These are phyloP conservation scores for Calycopis cecrops DNA, from an alignment of 1,140 invertebrate genomes.

Conservation along the genomic window DNA sequence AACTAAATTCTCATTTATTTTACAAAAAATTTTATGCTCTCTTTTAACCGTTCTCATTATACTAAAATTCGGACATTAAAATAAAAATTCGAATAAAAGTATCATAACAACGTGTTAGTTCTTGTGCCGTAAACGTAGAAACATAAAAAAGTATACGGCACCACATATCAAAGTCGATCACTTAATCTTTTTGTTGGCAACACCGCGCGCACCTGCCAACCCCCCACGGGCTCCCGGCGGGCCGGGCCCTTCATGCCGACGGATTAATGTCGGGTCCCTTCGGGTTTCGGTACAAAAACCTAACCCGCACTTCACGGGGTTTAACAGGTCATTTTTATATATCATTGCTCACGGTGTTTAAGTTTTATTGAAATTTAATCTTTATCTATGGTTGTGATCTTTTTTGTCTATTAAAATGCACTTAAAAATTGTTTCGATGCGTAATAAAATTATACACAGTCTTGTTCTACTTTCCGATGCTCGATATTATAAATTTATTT, in stretches of 20 bases:
- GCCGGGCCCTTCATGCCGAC: conserved; percentile 39
- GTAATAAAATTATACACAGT: too few species aligned
- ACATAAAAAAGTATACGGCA: conserved; percentile 23
- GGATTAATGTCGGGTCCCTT: conserved; percentile 55
- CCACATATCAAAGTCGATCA: conserved; percentile 22
- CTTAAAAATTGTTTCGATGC: too few species aligned
- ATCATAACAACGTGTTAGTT: too few species aligned
- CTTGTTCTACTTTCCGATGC: too few species aligned
- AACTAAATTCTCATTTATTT: too few species aligned
- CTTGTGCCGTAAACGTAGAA: not conserved
- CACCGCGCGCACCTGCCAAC: conserved; percentile 51
- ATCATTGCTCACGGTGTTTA: not conserved
- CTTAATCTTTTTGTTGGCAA: conserved; percentile 35
- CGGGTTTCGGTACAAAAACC: conserved; percentile 33
- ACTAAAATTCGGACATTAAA: too few species aligned
- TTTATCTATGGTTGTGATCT: not conserved
- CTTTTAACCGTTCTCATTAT: too few species aligned
- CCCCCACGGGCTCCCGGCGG: conserved; percentile 41
- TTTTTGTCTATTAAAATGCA: not conserved
- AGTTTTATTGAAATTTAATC: not conserved
- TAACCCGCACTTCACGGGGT: conserved; percentile 33
- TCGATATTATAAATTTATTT: too few species aligned
- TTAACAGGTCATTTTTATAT: conserved; percentile 40
- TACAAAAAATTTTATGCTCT: too few species aligned
- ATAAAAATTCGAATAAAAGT: too few species aligned